These are phyloP conservation scores for Hypotaenidia philippensis DNA, from an alignment of 2,797 vertebrate genomes.

Conservation along the genomic window DNA sequence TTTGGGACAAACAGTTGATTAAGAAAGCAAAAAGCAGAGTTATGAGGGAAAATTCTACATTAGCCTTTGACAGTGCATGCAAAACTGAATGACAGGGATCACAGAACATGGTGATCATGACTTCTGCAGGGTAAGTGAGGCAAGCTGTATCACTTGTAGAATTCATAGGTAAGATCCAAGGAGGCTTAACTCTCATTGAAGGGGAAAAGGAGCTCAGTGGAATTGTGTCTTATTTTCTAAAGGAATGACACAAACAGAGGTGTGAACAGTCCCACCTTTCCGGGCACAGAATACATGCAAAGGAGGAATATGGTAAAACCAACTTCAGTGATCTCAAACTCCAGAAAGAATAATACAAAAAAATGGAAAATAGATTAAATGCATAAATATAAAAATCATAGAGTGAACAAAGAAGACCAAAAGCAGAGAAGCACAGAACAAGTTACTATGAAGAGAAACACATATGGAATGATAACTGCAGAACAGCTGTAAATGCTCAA, in stretches of 20 bases:
- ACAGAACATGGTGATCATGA: accelerated
- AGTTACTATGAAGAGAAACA: background rate
- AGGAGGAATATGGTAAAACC: background rate
- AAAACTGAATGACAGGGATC: background rate
- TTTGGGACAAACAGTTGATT: background rate
- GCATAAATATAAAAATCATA: background rate
- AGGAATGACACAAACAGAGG: background rate
- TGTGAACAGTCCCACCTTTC: background rate
- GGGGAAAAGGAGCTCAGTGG: background rate
- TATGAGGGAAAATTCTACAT: background rate
- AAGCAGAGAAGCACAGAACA: background rate
- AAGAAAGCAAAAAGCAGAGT: background rate
- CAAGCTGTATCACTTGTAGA: background rate
- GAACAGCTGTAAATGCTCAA: background rate
- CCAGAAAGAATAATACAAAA: background rate
- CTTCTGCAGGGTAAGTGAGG: background rate
- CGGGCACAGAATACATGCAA: accelerated
- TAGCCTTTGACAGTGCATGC: background rate
- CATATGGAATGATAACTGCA: background rate
- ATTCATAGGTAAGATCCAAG: background rate
- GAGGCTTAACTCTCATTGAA: background rate
- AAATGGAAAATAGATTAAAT: background rate
- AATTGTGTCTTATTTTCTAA: background rate
- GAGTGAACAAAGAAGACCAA: background rate
- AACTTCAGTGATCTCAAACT: background rate